Evolutionary conservation across 2,797 vertebrate species (phyloP).

Genomic region (Melanitta fusca): DNA sequence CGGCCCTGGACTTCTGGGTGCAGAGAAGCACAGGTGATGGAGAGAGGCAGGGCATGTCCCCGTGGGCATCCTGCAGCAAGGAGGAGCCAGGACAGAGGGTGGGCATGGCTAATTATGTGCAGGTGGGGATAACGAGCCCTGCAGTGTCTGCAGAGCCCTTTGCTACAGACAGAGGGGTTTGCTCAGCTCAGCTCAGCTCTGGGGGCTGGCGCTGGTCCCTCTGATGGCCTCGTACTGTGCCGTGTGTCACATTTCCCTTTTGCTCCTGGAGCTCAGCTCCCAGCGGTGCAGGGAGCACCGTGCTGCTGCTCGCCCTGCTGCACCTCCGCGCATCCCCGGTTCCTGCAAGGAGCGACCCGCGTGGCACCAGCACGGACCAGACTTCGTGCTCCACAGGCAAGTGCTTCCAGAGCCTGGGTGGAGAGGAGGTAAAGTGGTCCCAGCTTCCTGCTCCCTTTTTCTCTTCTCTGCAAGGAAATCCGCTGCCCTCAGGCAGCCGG

Average conservation of each 20-base stretch:
- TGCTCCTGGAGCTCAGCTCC: rapidly evolving
- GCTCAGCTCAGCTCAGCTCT: background rate
- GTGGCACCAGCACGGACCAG: rapidly evolving
- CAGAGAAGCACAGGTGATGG: background rate
- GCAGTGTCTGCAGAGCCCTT: rapidly evolving
- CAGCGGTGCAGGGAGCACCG: rapidly evolving
- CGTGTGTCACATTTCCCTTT: rapidly evolving
- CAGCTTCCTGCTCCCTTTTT: rapidly evolving
- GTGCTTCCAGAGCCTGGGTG: background rate
- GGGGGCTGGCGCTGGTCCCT: background rate
- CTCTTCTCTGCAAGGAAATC: background rate
- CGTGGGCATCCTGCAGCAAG: background rate
- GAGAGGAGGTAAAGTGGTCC: background rate
- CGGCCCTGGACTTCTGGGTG: rapidly evolving
- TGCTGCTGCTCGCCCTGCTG: rapidly evolving
- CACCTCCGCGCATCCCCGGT: rapidly evolving
- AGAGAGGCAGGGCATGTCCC: background rate
- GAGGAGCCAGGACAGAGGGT: background rate
- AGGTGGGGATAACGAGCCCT: background rate
- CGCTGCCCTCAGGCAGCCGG: background rate
- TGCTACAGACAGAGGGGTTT: rapidly evolving
- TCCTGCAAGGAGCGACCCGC: rapidly evolving
- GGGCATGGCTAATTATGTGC: background rate
- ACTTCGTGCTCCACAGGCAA: rapidly evolving
- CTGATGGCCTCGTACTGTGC: background rate